Evolutionary conservation across 2,888 invertebrate species (phyloP).

Genomic region (Eubasilissa splendida): DNA sequence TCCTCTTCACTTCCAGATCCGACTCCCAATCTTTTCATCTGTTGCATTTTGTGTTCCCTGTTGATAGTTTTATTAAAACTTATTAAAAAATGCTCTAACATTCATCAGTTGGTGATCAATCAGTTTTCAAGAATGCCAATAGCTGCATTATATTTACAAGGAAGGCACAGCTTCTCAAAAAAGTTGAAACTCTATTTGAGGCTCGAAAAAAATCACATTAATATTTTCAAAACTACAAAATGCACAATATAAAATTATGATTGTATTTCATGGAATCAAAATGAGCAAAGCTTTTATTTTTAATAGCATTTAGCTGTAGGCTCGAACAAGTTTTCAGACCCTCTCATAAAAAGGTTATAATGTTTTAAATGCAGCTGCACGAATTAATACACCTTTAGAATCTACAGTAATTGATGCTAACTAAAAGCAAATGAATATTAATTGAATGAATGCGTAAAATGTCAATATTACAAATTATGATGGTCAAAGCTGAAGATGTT

Average conservation of each 20-base stretch:
- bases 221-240: not conserved
- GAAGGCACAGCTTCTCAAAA: no score
- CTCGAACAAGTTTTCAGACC: not conserved
- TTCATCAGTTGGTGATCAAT: no score
- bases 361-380: no score
- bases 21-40: conserved; percentile 81
- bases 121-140: no score
- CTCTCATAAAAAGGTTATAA: no score
- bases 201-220: not conserved
- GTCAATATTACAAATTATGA: not conserved
- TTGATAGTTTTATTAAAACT: conserved; percentile 2
- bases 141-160: not conserved
- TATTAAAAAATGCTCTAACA: not conserved
- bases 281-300: not conserved
- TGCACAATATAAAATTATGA: not conserved
- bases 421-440: conserved; percentile 35
- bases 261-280: conserved; percentile 6
- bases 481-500: not conserved
- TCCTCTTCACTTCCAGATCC: conserved; percentile 85
- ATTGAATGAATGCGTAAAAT: conserved; percentile 12
- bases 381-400: not conserved
- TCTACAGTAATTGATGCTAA: conserved; percentile 16
- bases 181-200: not conserved
- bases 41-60: conserved; percentile 82
- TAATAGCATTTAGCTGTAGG: conserved; percentile 2